Evolutionary conservation across 2,113 vertebrate species (phyloP).

Genomic region (Aphyosemion australe): DNA sequence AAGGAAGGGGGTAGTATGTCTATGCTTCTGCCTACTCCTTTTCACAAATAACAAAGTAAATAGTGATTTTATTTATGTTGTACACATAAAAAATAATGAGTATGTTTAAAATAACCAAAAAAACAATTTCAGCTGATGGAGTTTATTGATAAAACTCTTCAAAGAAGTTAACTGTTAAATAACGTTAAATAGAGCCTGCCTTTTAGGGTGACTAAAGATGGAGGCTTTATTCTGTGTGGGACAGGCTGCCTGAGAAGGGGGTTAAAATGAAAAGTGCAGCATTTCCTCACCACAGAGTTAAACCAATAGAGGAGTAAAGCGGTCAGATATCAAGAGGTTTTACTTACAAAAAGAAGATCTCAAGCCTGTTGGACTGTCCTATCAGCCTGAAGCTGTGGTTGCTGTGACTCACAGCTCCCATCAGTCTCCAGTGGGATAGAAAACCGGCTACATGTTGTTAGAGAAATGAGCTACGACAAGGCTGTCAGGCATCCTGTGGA

Average conservation of each 20-base stretch:
- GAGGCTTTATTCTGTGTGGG: neutral
- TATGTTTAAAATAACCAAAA: too few relatives aligned
- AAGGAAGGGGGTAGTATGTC: too few relatives aligned
- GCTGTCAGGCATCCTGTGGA: slow-evolving; percentile 47
- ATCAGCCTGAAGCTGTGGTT: slow-evolving; percentile 23
- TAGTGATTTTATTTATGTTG: too few relatives aligned
- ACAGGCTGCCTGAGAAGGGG: neutral
- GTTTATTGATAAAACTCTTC: too few relatives aligned
- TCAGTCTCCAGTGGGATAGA: slow-evolving; percentile 47
- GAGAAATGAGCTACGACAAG: slow-evolving; percentile 56
- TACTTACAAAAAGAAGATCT: too few relatives aligned
- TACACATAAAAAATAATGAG: too few relatives aligned
- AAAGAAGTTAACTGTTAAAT: too few relatives aligned
- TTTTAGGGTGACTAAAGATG: neutral
- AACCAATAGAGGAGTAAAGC: slow-evolving; percentile 23
- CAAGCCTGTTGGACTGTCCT: slow-evolving; percentile 19
- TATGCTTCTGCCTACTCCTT: too few relatives aligned
- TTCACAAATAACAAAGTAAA: too few relatives aligned
- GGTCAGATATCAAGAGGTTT: slow-evolving; percentile 42
- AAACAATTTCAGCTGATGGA: too few relatives aligned
- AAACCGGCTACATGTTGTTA: slow-evolving; percentile 58
- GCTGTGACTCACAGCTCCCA: slow-evolving; percentile 36
- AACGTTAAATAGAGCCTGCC: too few relatives aligned
- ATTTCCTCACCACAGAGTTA: neutral
- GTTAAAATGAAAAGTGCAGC: neutral